Evolutionary conservation across 2,797 vertebrate species (phyloP).

Genomic region (Nasua narica): DNA sequence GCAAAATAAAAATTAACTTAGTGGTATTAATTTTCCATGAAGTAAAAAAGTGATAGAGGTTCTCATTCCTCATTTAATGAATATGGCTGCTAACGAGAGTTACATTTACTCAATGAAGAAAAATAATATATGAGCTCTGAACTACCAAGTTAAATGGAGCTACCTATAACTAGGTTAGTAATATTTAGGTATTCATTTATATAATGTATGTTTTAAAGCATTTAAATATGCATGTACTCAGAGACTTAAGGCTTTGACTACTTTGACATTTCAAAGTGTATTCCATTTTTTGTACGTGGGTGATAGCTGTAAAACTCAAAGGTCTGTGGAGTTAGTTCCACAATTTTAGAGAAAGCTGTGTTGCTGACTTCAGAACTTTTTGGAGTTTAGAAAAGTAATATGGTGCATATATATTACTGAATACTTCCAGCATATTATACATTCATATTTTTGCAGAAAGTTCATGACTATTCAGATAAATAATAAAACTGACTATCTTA

Average conservation of each 20-base stretch:
- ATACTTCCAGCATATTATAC: neutral
- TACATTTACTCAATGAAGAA: slow-evolving; percentile 9
- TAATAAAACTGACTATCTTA: neutral
- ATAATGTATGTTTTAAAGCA: neutral
- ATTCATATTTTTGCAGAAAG: slow-evolving; percentile 30
- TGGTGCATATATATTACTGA: neutral
- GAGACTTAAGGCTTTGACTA: slow-evolving; percentile 23
- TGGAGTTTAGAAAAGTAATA: neutral
- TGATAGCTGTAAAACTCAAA: slow-evolving; percentile 10
- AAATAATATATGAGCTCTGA: neutral
- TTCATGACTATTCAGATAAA: neutral
- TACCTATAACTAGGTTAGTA: slow-evolving; percentile 2
- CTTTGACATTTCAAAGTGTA: neutral
- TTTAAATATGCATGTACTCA: neutral
- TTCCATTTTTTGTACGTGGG: neutral
- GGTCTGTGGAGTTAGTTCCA: neutral
- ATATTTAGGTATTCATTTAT: slow-evolving; percentile 30
- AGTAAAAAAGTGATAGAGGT: neutral
- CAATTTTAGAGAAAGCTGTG: neutral
- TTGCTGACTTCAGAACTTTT: neutral
- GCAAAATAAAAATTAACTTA: slow-evolving; percentile 35
- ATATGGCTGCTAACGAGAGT: neutral
- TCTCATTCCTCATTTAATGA: neutral
- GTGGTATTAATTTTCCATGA: neutral
- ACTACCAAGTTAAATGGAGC: neutral